Evolutionary conservation across 2,113 vertebrate species (phyloP), one percentile per base, ranked within the genome.

Genomic region (Leucopsar rothschildi): DNA sequence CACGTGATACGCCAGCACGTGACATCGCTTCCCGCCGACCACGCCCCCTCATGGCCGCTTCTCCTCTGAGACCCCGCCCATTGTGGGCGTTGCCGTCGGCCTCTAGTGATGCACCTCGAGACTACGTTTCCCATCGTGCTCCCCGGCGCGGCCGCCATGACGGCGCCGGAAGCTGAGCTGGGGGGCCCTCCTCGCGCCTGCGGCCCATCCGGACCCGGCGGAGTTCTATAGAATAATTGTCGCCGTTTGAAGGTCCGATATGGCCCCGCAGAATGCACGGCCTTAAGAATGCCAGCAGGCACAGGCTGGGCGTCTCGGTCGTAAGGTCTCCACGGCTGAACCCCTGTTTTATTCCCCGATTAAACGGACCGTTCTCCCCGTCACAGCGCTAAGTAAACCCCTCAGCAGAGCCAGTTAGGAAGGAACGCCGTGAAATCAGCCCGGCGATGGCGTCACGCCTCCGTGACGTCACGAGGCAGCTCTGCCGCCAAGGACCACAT

Each of bases 71-170:
- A 28, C 50, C 15, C 50, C 50, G 50, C 50, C 50, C 27, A 6
- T 15, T 6, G 16, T 5, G 5, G 60, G 29, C 29, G 47, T 17
- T 0, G 6, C 12, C 28, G 8, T 3, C 0, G 1, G 5, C 16
- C 2, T 33, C 59, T 22, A 10, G 23, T 21, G 35, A 20, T 8
- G 5, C 9, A 5, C 8, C 1, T 3, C 4, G 1, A 22, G 22
- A 81, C 78, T 57, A 39, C 64, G 5, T 8, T 57, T 81, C 63
- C 78, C 52, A 15, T 10, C 28, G 53, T 11, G 10, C n/a, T 27
- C n/a, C 14, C n/a, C 40, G 40, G 33, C 21, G 33, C 25, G 20
- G 33, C 21, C 15, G 40, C 61, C 50, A 45, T 56, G 63, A 56
- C 22, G 21, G 1, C 1, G 3, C 25, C 52, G 17, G 40, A 12